Evolutionary conservation across 2,888 invertebrate genomes (phyloP), one percentile per base, ranked within the genome.

Genomic region (Scrobipalpa costella): DNA sequence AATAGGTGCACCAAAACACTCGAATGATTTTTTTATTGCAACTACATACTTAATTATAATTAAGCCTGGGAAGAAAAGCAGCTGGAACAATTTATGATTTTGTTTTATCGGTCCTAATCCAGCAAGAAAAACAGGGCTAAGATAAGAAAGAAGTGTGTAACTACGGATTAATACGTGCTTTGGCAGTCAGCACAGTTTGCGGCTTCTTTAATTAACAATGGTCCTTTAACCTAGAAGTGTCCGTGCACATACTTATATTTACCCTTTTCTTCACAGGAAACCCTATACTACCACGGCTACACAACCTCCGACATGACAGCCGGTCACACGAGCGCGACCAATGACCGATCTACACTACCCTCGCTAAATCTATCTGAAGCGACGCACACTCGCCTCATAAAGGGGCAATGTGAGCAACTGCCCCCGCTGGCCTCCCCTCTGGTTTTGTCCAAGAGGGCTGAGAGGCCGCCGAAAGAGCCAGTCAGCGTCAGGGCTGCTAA

Each of bases 251-350:
- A n/a, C 5, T 27, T 27, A 27, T n/a, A 44, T 1, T 44, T n/a
- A 0, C 9, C 5, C 3, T n/a, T 7, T n/a, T 44, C 7, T 44
- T 44, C 27, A 2, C 73, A 92, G 92, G 92, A 92, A 81, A 92
- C 92, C 0, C 75, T 92, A 0, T 92, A 90, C 74, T 92, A 91
- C 78, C 92, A 91, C 65, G 92, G 91, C 21, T 84, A 87, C 68
- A 75, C 85, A 0, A 87, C 90, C 0, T 92, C 92, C 0, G 92
- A 91, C 47, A 76, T 88, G 69, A 91, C 90, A 0, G 83, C 69
- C 0, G 89, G 85, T 0, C 83, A 81, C 64, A 83, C 87, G 0
- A 89, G 83, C 57, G 84, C 79, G 0, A 86, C 86, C 57, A 88
- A 87, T 66, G 88, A 89, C 11, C 78, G 85, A 0, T 90, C 89